Conservation (phyloP, 2,888 invertebrate species). For the Muscina levida region DNA sequence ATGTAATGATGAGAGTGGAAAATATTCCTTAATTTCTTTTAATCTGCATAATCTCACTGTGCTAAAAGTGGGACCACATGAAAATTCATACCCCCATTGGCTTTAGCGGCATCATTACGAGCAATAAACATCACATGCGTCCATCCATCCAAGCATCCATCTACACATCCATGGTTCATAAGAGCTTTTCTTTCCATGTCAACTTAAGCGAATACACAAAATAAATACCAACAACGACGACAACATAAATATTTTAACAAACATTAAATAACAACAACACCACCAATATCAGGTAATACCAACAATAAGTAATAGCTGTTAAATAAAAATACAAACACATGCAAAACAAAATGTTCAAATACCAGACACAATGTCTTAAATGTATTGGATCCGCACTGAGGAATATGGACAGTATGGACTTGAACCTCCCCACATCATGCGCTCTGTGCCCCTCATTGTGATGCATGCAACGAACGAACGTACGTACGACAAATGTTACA, state of each 20-base stretch:
- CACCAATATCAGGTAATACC: background rate
- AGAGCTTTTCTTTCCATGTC: constrained; percentile 20
- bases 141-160: constrained; percentile 11
- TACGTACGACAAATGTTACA: background rate
- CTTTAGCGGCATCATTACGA: constrained; percentile 45
- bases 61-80: background rate
- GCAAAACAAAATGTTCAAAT: constrained; percentile 27
- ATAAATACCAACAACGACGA: constrained; percentile 14
- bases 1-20: too few species aligned
- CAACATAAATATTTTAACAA: constrained; percentile 15
- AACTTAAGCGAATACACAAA: constrained; percentile 13
- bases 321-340: constrained; percentile 28
- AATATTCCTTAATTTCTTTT: too few species aligned
- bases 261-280: constrained; percentile 22
- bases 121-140: constrained; percentile 8
- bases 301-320: background rate
- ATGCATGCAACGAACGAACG: background rate
- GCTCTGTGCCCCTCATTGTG: background rate
- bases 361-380: constrained; percentile 32
- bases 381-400: constrained; percentile 32
- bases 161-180: constrained; percentile 30
- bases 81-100: background rate
- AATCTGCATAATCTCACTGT: constrained; percentile 3
- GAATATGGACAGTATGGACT: too few species aligned
- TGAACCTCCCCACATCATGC: background rate